A percentile compares a stretch with the other conserved stretches of the same genome.
phyloP scores from a whole-genome alignment of 2,797 vertebrate species.

The Rhodeus uyekii region DNA sequence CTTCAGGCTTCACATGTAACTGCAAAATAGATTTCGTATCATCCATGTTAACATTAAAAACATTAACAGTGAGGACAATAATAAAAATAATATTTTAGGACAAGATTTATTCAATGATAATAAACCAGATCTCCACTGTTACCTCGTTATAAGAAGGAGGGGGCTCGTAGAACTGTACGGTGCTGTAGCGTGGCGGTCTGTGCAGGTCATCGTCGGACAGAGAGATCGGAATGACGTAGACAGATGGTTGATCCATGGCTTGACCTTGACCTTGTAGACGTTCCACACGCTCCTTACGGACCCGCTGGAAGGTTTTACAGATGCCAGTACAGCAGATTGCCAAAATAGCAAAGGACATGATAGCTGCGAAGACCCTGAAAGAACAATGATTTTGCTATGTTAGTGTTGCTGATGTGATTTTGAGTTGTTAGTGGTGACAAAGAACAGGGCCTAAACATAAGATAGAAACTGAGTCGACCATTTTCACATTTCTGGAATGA shows the following conservation, averaged over 20 bases:
- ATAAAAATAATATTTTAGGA: too few relatives aligned
- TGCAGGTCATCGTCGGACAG: not conserved
- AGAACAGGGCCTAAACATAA: too few relatives aligned
- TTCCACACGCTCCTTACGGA: not conserved
- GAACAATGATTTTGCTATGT: not conserved
- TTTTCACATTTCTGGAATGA: not conserved
- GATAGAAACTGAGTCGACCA: not conserved
- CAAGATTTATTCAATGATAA: not conserved
- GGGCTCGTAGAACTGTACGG: not conserved
- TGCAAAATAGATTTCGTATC: not conserved
- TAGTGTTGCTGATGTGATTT: not conserved
- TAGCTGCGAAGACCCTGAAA: conserved; percentile 47
- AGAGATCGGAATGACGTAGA: conserved; percentile 52
- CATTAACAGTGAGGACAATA: not conserved
- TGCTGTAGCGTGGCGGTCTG: conserved; percentile 35
- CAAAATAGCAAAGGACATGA: conserved; percentile 11
- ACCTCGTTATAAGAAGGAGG: conserved; percentile 58
- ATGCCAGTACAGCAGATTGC: conserved; percentile 43
- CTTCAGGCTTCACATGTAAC: conserved; percentile 44
- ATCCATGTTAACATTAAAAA: not conserved
- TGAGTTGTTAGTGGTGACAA: not conserved
- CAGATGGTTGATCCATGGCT: not conserved
- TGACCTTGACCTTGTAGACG: not conserved
- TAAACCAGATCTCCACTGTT: not conserved
- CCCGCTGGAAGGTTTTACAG: conserved; percentile 27